These are phyloP conservation scores for Acleris holmiana DNA, from an alignment of 2,888 invertebrate genomes.

Conservation along the genomic window DNA sequence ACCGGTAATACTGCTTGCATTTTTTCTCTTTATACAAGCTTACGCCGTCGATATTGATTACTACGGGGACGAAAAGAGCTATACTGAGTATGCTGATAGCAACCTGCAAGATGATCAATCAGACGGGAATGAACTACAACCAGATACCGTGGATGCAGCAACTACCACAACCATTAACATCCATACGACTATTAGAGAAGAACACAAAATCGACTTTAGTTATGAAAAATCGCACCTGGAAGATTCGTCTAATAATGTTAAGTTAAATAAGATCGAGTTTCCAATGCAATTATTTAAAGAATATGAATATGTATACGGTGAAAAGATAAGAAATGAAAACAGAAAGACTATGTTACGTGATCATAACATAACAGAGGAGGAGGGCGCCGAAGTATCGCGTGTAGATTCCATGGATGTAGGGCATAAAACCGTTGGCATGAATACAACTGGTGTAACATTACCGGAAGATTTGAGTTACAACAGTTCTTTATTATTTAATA, in stretches of 20 bases:
- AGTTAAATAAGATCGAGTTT: neutral
- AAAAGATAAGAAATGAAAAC: slow-evolving; percentile 17
- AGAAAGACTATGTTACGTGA: neutral
- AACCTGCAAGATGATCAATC: slow-evolving; percentile 30
- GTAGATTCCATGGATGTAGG: too few species aligned
- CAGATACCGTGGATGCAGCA: slow-evolving; percentile 27
- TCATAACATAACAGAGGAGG: neutral
- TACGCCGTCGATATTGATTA: slow-evolving; percentile 53
- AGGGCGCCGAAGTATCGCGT: too few species aligned
- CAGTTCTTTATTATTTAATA: slow-evolving; percentile 39
- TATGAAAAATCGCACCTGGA: neutral
- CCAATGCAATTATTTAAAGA: slow-evolving; percentile 39
- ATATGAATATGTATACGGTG: slow-evolving; percentile 53
- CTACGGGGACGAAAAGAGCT: slow-evolving; percentile 40
- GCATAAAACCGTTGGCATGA: slow-evolving; percentile 21
- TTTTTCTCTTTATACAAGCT: slow-evolving; percentile 40
- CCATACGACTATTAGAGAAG: neutral
- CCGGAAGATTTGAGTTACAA: too few species aligned
- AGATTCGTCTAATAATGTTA: neutral
- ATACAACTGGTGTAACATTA: neutral
- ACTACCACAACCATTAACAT: neutral
- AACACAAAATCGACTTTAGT: neutral
- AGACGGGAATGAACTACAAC: slow-evolving; percentile 27
- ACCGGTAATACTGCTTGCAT: slow-evolving; percentile 24
- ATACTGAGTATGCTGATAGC: slow-evolving; percentile 6